These are phyloP conservation scores for Odontomyia ornata DNA, from an alignment of 2,888 invertebrate genomes.

Conservation along the genomic window DNA sequence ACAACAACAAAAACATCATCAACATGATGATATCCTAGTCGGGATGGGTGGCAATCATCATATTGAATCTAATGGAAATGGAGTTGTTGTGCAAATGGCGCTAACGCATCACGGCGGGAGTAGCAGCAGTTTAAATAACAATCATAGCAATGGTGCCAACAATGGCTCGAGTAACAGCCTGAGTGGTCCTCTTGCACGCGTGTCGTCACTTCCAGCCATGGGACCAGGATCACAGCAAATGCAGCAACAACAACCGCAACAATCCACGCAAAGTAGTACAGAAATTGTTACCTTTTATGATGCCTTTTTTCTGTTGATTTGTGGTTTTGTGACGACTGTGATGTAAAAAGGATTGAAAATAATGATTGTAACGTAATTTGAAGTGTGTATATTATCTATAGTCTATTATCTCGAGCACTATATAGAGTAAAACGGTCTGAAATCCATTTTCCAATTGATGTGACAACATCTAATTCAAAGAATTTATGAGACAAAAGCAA, in stretches of 20 bases:
- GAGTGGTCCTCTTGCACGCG: slow-evolving; percentile 51
- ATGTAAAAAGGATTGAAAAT: slow-evolving; percentile 8
- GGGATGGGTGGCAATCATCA: slow-evolving; percentile 39
- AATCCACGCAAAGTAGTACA: slow-evolving; percentile 34
- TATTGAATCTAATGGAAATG: slow-evolving; percentile 49
- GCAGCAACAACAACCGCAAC: slow-evolving; percentile 20
- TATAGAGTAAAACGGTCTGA: too few relatives aligned
- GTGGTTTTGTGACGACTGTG: neutral
- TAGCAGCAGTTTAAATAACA: slow-evolving; percentile 48
- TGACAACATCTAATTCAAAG: too few relatives aligned
- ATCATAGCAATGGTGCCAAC: slow-evolving; percentile 45
- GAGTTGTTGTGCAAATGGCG: slow-evolving; percentile 17
- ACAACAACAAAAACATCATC: neutral
- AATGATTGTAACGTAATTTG: neutral
- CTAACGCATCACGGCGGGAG: slow-evolving; percentile 32
- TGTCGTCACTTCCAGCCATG: slow-evolving; percentile 51
- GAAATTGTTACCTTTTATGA: neutral
- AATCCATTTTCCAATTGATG: too few relatives aligned
- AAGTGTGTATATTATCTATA: neutral
- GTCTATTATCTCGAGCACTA: too few relatives aligned
- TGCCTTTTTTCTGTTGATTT: neutral
- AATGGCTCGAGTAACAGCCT: slow-evolving; percentile 40
- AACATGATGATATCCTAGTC: slow-evolving; percentile 10
- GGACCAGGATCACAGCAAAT: slow-evolving; percentile 32
- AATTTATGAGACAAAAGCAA: too few relatives aligned